These are phyloP conservation scores for Liparis tanakae DNA, from an alignment of 2,797 vertebrate genomes.

Conservation along the genomic window DNA sequence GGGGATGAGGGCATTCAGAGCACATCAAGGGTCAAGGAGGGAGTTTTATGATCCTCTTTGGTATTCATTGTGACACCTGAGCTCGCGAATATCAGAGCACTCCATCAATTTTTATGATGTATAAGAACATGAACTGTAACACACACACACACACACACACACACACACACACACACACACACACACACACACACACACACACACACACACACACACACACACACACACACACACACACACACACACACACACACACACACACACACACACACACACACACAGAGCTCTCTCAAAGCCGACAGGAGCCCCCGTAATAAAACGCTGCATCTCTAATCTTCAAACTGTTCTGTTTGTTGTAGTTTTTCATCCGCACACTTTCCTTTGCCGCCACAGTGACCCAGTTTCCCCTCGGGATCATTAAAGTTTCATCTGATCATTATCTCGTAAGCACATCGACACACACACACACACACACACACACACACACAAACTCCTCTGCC, in stretches of 20 bases:
- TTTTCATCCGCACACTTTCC: slow-evolving; percentile 37
- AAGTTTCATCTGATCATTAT: slow-evolving; percentile 64
- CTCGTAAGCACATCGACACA: slow-evolving; percentile 34
- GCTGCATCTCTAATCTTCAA: slow-evolving; percentile 38
- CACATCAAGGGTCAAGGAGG: slow-evolving; percentile 30
- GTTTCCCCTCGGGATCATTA: slow-evolving; percentile 62
- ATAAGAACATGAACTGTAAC: background rate
- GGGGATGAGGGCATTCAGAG: slow-evolving; percentile 8
- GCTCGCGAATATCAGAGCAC: background rate
- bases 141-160: too few species aligned
- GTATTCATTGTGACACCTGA: slow-evolving; percentile 31
- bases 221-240: too few species aligned
- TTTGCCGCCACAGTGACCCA: slow-evolving; percentile 51
- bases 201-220: too few species aligned
- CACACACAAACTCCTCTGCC: slow-evolving; percentile 5
- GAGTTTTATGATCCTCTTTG: slow-evolving; percentile 26
- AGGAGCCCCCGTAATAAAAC: slow-evolving; percentile 1
- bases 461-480: background rate
- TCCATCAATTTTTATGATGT: background rate
- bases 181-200: too few species aligned
- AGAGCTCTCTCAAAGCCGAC: background rate
- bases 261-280: background rate
- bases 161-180: too few species aligned
- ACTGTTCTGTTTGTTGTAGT: slow-evolving; percentile 44
- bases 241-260: background rate